Percentiles rank a stretch among this genome's conserved stretches.
Evolutionary conservation across 2,113 vertebrate species (phyloP).

Genomic region (Xenopus laevis): DNA sequence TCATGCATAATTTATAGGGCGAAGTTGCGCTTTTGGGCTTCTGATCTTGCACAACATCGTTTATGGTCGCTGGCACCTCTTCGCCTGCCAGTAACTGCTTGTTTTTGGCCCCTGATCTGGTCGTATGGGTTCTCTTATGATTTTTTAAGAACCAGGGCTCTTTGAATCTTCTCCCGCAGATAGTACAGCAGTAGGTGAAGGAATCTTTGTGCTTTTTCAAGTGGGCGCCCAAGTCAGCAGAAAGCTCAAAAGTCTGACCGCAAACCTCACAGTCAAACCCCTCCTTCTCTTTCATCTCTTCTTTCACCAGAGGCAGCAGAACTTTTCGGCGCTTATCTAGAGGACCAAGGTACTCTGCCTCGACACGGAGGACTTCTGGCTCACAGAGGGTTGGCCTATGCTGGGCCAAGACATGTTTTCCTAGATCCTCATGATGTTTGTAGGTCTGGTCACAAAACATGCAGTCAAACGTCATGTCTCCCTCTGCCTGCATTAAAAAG

Average conservation of each 20-base stretch:
- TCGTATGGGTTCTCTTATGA: constrained; percentile 88
- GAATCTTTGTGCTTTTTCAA: constrained; percentile 94
- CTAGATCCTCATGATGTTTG: constrained; percentile 77
- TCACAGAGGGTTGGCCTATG: constrained; percentile 84
- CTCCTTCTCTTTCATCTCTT: constrained; percentile 54
- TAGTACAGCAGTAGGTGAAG: constrained; percentile 82
- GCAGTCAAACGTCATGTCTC: constrained; percentile 68
- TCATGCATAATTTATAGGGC: constrained; percentile 90
- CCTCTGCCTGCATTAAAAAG: constrained; percentile 56
- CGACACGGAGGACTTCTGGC: constrained; percentile 80
- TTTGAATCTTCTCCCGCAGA: constrained; percentile 90
- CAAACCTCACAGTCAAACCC: constrained; percentile 73
- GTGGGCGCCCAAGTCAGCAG: constrained; percentile 77
- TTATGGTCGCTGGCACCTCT: constrained; percentile 77
- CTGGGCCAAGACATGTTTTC: constrained; percentile 75
- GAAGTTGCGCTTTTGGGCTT: constrained; percentile 62
- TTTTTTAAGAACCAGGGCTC: constrained; percentile 96
- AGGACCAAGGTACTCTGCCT: constrained; percentile 81
- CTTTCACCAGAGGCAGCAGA: constrained; percentile 13
- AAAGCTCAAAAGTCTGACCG: constrained; percentile 69
- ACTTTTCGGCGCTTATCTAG: constrained; percentile 66
- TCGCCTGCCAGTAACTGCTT: constrained; percentile 67
- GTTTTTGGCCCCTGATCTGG: constrained; percentile 72
- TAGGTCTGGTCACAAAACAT: constrained; percentile 91
- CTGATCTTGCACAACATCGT: constrained; percentile 73